Conservation (phyloP, 2,797 vertebrate genomes). For the Diplodus sargus region DNA sequence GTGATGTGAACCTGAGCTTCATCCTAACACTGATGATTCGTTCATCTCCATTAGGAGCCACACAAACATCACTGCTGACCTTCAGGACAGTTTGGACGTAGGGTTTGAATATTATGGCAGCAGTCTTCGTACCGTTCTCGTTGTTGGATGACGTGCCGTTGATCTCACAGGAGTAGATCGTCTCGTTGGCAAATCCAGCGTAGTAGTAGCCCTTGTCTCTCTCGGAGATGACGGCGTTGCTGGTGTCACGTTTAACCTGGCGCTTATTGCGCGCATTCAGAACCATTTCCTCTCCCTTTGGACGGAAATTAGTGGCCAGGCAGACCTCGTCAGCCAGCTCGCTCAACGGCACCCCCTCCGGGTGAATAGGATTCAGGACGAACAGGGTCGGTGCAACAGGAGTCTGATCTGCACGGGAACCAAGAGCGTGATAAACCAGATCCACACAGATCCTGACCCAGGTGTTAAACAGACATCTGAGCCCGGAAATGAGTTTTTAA, state of each 20-base stretch:
- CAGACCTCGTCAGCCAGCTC: conserved; percentile 35
- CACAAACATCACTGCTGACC: too few species aligned
- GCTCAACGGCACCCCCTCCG: fast-evolving
- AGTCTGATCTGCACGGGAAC: neutral
- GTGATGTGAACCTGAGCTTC: too few species aligned
- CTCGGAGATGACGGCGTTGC: neutral
- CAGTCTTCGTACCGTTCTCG: neutral
- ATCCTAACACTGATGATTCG: too few species aligned
- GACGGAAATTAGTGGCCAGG: conserved; percentile 64
- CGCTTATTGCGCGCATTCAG: fast-evolving
- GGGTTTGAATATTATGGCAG: neutral
- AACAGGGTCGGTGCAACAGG: neutral
- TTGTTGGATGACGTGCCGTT: fast-evolving
- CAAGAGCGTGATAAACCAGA: too few species aligned
- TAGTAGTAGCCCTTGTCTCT: conserved; percentile 24
- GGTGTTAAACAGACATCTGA: neutral
- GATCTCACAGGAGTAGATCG: conserved; percentile 49
- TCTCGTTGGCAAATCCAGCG: conserved; percentile 10
- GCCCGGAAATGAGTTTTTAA: neutral
- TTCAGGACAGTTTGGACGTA: too few species aligned
- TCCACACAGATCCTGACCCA: too few species aligned
- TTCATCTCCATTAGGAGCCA: too few species aligned
- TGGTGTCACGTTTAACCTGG: fast-evolving
- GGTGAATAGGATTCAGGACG: conserved; percentile 28
- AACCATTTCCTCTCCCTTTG: neutral